phyloP scores from a whole-genome alignment of 1,140 invertebrate species.

The Vollenhovia emeryi region DNA sequence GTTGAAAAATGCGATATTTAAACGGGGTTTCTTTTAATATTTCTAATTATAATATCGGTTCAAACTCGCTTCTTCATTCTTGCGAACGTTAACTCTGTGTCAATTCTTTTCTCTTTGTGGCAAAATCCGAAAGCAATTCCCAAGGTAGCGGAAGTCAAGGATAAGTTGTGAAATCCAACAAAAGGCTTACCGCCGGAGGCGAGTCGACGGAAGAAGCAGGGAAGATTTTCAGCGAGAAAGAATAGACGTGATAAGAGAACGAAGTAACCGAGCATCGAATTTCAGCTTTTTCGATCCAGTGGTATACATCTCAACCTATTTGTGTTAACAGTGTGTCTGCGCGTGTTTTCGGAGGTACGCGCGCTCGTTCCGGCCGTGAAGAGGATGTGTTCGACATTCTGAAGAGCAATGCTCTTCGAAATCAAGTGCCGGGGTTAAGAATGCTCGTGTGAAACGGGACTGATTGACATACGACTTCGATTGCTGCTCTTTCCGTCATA shows the following conservation, averaged over 20 bases:
- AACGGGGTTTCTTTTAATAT: not conserved
- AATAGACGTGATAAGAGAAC: not conserved
- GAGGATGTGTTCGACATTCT: conserved; percentile 8
- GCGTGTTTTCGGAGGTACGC: not conserved
- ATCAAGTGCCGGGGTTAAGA: conserved; percentile 33
- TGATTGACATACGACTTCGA: conserved; percentile 23
- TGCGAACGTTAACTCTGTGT: not conserved
- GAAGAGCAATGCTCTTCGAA: conserved; percentile 19
- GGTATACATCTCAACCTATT: not conserved
- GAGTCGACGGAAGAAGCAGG: conserved; percentile 26
- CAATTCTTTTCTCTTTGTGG: not conserved
- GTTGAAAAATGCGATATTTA: not conserved
- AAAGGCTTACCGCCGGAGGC: not conserved
- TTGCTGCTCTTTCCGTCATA: not conserved
- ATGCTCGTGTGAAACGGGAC: not conserved
- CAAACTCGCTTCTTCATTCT: not conserved
- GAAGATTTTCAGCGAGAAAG: conserved; percentile 38
- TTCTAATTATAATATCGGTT: not conserved
- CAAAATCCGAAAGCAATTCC: not conserved
- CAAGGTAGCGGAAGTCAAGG: not conserved
- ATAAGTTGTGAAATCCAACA: conserved; percentile 10
- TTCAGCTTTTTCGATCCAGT: conserved; percentile 16
- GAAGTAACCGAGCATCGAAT: not conserved
- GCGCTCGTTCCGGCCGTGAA: conserved; percentile 23
- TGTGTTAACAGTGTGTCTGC: not conserved